These are phyloP conservation scores for Sterrhoptilus dennistouni DNA, from an alignment of 2,113 vertebrate genomes.

Conservation along the genomic window DNA sequence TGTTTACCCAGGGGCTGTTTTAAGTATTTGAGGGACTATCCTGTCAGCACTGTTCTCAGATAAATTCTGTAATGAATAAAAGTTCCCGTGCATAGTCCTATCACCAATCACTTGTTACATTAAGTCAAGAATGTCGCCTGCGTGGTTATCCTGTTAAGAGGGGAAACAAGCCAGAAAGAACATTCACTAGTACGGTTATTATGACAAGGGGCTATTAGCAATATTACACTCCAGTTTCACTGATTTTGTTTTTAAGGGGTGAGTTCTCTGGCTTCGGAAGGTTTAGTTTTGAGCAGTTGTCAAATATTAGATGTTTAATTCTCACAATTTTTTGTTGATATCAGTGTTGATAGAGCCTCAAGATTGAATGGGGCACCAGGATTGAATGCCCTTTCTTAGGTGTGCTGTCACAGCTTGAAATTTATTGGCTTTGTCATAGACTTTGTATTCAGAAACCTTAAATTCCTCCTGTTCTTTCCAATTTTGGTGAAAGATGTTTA, in stretches of 20 bases:
- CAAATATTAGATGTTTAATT: background rate
- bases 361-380: background rate
- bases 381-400: background rate
- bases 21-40: background rate
- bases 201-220: background rate
- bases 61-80: constrained; percentile 15
- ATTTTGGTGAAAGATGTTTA: background rate
- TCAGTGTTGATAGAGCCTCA: background rate
- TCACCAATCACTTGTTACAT: background rate
- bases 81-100: background rate
- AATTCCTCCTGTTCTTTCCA: background rate
- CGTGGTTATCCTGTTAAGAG: background rate
- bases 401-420: background rate
- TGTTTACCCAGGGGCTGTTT: constrained; percentile 39
- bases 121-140: background rate
- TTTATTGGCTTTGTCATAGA: background rate
- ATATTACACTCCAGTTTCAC: background rate
- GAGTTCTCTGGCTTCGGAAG: background rate
- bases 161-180: background rate
- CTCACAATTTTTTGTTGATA: background rate
- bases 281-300: background rate
- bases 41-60: constrained; percentile 26
- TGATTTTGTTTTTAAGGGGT: background rate
- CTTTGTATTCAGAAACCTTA: background rate
- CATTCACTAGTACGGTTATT: background rate